Evolutionary conservation across 2,888 invertebrate genomes (phyloP).

Genomic region (Spodoptera exigua): DNA sequence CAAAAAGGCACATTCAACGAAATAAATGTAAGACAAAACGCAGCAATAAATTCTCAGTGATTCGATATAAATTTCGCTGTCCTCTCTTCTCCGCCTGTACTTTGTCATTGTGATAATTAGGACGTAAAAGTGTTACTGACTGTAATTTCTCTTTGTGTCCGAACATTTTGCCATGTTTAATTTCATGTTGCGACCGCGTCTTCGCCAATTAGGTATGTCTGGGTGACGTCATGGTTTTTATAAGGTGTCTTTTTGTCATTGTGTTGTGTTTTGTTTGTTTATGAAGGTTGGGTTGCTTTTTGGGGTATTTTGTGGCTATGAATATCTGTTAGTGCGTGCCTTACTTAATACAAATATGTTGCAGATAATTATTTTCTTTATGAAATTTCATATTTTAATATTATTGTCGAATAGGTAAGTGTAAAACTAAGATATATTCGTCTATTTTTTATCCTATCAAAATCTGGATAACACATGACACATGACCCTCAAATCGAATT

Average conservation of each 20-base stretch:
- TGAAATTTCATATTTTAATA: too few species aligned
- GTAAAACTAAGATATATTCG: too few species aligned
- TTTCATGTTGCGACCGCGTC: conserved; percentile 74
- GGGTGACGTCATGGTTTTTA: conserved; percentile 37
- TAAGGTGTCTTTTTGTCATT: background rate
- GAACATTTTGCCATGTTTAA: conserved; percentile 82
- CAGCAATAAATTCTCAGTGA: conserved; percentile 57
- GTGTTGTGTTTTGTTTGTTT: conserved; percentile 14
- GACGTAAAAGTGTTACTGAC: conserved; percentile 71
- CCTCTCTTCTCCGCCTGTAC: conserved; percentile 68
- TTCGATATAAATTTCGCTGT: conserved; percentile 65
- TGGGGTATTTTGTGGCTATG: background rate
- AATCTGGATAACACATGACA: too few species aligned
- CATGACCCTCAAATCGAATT: too few species aligned
- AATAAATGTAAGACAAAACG: conserved; percentile 53
- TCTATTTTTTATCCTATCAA: too few species aligned
- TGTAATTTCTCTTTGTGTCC: conserved; percentile 78
- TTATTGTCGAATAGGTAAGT: too few species aligned
- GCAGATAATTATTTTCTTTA: too few species aligned
- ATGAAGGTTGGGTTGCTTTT: background rate
- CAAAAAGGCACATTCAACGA: conserved; percentile 36
- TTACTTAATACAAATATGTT: too few species aligned
- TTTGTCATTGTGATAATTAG: conserved; percentile 81
- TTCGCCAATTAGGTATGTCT: conserved; percentile 70
- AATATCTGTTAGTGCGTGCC: too few species aligned